Evolutionary conservation across 2,888 invertebrate genomes (phyloP), one percentile per base, ranked within the genome.

Genomic region (Campopleginae sp.): DNA sequence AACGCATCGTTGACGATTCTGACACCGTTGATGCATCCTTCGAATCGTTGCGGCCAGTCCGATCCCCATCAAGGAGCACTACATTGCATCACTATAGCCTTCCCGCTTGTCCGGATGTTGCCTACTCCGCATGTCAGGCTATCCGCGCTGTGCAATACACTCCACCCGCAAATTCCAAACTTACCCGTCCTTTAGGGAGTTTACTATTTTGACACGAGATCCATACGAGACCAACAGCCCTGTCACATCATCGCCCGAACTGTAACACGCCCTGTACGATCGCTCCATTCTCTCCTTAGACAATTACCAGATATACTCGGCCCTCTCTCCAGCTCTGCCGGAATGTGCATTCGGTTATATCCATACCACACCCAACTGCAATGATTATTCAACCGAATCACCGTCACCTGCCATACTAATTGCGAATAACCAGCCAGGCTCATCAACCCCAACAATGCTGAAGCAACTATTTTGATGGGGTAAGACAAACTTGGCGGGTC

Each of bases 1-100:
- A 85, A 80, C 82, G 76, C 82, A 77, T 80, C 72, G 80, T 80
- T 66, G 42, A 72, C 76, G 82, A 76, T 68, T 66, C 70, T 66
- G 51, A 66, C 58, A 76, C 66, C 71, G 42, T 33, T 48, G 65
- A 71, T 71, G 75, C 44, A 71, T 75, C 79, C 58, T 66, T 76
- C 31, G 79, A 65, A 72, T 66, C 27, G 70, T 58, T 58, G 65
- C 54, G 48, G 42, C 51, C 42, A 54, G 76, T 72, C 58, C 51
- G 66, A 51, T 70, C 54, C 58, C 44, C 48, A 74, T 75, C 74
- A 65, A 38, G 48, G 74, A 66, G 33, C 51, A 63, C 79, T 42
- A 65, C 46, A 23, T 17, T 38, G n/a, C 27, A 19, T 31, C 65
- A 19, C 74, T 75, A n/a, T 46, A 31, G 27, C 44, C n/a, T n/a